Percentiles rank a stretch among this genome's conserved stretches.
phyloP scores from a whole-genome alignment of 2,888 invertebrate species.

The Ceramica pisi region DNA sequence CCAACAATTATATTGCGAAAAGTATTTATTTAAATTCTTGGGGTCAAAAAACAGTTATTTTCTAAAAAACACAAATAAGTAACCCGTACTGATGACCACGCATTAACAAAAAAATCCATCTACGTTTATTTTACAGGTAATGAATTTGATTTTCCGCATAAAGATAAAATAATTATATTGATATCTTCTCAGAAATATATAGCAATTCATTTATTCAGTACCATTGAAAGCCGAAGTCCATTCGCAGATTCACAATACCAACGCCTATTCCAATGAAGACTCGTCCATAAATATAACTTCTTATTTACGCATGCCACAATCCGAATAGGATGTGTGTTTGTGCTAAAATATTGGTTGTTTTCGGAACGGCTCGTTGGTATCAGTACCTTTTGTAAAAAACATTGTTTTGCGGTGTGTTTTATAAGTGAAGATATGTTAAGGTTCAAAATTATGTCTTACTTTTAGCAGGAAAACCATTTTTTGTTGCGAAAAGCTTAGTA shows the following conservation, averaged over 20 bases:
- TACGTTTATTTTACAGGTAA: no score
- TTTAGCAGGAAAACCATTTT: no score
- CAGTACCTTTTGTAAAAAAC: background rate
- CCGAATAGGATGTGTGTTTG: constrained; percentile 42
- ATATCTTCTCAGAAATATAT: background rate
- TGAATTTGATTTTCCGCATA: background rate
- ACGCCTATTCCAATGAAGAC: constrained; percentile 20
- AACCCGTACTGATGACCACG: no score
- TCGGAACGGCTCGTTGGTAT: constrained; percentile 36
- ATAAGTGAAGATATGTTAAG: background rate
- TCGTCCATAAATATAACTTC: constrained; percentile 60
- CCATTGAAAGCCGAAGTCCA: constrained; percentile 36
- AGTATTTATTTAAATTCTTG: no score
- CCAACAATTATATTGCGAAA: background rate
- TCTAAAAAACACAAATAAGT: no score
- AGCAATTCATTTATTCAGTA: constrained; percentile 28
- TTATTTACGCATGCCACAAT: constrained; percentile 54
- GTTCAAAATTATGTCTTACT: background rate
- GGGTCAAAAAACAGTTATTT: no score
- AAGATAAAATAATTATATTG: background rate
- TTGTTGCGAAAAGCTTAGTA: no score
- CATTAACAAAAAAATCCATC: no score
- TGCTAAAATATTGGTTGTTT: constrained; percentile 44
- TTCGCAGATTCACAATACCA: constrained; percentile 44
- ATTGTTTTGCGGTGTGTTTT: background rate